Conservation (phyloP, 1,140 invertebrate genomes). For the Heliconius melpomene region DNA sequence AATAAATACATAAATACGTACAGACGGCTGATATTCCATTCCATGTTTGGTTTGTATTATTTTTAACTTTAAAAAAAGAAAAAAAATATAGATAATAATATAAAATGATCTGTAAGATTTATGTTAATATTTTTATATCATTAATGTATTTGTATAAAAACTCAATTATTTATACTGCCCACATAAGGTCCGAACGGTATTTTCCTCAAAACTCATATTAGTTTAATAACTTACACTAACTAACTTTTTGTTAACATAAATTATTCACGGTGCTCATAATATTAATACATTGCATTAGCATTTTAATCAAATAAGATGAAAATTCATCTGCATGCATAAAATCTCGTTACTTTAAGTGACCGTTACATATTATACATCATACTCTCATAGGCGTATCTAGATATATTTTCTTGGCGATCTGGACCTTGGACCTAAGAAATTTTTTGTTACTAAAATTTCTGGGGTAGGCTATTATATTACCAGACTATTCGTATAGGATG, state of each 20-base stretch:
- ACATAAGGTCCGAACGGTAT: not conserved
- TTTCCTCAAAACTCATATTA: not conserved
- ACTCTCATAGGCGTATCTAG: not conserved
- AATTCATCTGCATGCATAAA: not conserved
- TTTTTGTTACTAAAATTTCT: too few relatives aligned
- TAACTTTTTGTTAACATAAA: constrained; percentile 2
- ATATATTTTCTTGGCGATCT: too few relatives aligned
- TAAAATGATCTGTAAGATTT: too few relatives aligned
- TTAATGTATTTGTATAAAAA: constrained; percentile 7
- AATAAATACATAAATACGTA: too few relatives aligned
- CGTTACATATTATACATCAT: not conserved
- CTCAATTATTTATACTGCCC: not conserved
- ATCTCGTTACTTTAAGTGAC: not conserved
- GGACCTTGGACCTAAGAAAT: too few relatives aligned
- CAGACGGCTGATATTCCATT: too few relatives aligned
- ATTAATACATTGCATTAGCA: constrained; percentile 11
- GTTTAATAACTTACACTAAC: constrained; percentile 1
- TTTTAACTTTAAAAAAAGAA: too few relatives aligned
- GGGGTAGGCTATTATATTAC: too few relatives aligned
- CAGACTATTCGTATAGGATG: too few relatives aligned
- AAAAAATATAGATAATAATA: too few relatives aligned
- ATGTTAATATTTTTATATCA: not conserved
- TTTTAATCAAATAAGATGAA: constrained; percentile 12
- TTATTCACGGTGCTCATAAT: constrained; percentile 5
- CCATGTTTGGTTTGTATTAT: too few relatives aligned